phyloP scores from a whole-genome alignment of 1,140 invertebrate species.

The Leptestheria dahalacensis region DNA sequence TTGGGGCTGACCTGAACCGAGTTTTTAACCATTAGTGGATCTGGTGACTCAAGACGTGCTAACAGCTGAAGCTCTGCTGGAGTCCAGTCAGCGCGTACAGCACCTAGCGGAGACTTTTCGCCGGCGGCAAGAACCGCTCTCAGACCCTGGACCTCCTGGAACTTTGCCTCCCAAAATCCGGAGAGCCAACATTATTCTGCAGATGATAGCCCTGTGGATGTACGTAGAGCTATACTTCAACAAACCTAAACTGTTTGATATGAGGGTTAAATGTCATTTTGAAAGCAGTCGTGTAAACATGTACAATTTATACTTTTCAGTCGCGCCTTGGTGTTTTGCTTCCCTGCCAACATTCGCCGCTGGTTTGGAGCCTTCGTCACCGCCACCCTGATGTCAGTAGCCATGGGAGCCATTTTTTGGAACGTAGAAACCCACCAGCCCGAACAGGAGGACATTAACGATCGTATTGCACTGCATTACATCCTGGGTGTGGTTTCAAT shows the following conservation, averaged over 20 bases:
- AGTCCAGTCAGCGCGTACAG: slow-evolving; percentile 82
- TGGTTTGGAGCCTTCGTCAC: slow-evolving; percentile 59
- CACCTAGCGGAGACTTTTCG: slow-evolving; percentile 68
- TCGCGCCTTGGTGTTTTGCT: slow-evolving; percentile 56
- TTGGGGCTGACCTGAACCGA: slow-evolving; percentile 30
- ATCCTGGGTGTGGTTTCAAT: slow-evolving; percentile 55
- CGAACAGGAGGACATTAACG: slow-evolving; percentile 29
- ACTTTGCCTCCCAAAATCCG: slow-evolving; percentile 47
- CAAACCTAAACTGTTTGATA: not conserved
- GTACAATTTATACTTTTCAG: slow-evolving; percentile 31
- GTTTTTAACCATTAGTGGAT: slow-evolving; percentile 47
- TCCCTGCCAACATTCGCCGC: slow-evolving; percentile 65
- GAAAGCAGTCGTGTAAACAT: not conserved
- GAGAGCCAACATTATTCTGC: slow-evolving; percentile 40
- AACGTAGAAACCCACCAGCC: slow-evolving; percentile 57
- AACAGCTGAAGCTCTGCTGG: slow-evolving; percentile 80
- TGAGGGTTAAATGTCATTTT: not conserved
- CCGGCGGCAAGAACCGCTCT: slow-evolving; percentile 44
- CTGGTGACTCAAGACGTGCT: slow-evolving; percentile 82
- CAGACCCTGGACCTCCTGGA: slow-evolving; percentile 59
- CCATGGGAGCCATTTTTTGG: slow-evolving; percentile 78
- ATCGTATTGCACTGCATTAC: slow-evolving; percentile 66
- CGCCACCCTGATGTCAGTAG: slow-evolving; percentile 59
- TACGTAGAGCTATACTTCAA: slow-evolving; percentile 30
- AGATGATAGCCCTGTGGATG: slow-evolving; percentile 54